phyloP scores from a whole-genome alignment of 2,888 invertebrate genomes.

The Notodromas monacha region DNA sequence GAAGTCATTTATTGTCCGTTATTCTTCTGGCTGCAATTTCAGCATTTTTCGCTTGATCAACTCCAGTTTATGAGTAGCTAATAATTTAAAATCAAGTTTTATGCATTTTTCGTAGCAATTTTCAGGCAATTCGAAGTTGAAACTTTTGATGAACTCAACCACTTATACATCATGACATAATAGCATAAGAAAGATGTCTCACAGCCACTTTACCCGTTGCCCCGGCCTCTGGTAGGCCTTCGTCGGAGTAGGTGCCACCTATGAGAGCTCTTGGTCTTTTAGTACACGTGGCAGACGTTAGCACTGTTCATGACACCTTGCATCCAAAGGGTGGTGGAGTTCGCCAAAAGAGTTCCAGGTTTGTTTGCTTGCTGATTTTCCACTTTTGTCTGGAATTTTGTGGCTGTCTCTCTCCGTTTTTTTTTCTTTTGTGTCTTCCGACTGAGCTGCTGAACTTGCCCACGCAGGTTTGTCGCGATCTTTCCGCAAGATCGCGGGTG shows the following conservation, averaged over 20 bases:
- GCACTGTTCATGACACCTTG: slow-evolving; percentile 55
- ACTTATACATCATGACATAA: slow-evolving; percentile 6
- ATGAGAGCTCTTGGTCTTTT: slow-evolving; percentile 37
- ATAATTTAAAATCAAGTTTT: no score
- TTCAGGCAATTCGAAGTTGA: no score
- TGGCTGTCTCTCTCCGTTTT: background rate
- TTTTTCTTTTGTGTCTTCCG: slow-evolving; percentile 4
- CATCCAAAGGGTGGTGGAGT: slow-evolving; percentile 76
- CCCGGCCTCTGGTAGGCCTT: background rate
- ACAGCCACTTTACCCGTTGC: slow-evolving; percentile 10
- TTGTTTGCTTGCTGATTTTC: slow-evolving; percentile 7
- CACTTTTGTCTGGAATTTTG: background rate
- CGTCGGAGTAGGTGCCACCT: slow-evolving; percentile 14
- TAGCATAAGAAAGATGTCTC: slow-evolving; percentile 7
- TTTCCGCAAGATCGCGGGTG: no score
- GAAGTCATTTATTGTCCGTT: no score
- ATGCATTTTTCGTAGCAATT: no score
- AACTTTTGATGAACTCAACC: no score
- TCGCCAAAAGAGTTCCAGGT: slow-evolving; percentile 70
- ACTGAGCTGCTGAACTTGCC: no score
- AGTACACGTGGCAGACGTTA: slow-evolving; percentile 65
- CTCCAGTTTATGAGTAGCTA: no score
- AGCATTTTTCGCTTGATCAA: no score
- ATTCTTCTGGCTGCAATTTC: no score
- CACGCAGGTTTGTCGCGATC: no score